These are phyloP conservation scores for Bubalus kerabau DNA, from an alignment of 2,113 vertebrate species.

Conservation along the genomic window DNA sequence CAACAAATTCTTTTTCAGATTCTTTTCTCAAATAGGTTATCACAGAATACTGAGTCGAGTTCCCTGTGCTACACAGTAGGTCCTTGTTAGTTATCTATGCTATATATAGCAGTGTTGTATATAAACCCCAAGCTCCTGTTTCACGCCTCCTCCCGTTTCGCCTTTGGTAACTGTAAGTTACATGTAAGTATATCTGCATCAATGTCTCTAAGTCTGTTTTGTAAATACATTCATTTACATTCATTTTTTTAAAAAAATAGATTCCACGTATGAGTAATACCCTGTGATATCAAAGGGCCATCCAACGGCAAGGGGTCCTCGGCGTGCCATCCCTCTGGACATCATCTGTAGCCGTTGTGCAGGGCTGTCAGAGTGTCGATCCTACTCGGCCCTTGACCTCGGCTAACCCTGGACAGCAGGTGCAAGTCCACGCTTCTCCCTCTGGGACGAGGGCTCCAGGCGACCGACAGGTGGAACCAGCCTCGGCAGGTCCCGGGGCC, in stretches of 20 bases:
- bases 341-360: rapidly evolving
- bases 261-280: not conserved
- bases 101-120: rapidly evolving
- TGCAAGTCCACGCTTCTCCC: rapidly evolving
- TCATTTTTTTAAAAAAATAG: not conserved
- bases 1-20: not conserved
- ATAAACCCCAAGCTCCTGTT: not conserved
- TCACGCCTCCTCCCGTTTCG: not conserved
- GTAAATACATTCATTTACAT: not conserved
- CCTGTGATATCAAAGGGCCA: not conserved
- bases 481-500: rapidly evolving
- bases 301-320: rapidly evolving
- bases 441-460: rapidly evolving
- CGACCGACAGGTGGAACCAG: rapidly evolving
- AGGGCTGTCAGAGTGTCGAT: rapidly evolving
- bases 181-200: not conserved
- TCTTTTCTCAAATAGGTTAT: not conserved
- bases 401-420: not conserved
- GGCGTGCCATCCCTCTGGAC: rapidly evolving
- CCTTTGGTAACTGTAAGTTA: not conserved
- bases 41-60: rapidly evolving
- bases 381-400: not conserved
- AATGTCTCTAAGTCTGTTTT: not conserved
- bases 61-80: rapidly evolving
- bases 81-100: rapidly evolving